phyloP scores from a whole-genome alignment of 2,113 vertebrate species.

The Anoura caudifer region DNA sequence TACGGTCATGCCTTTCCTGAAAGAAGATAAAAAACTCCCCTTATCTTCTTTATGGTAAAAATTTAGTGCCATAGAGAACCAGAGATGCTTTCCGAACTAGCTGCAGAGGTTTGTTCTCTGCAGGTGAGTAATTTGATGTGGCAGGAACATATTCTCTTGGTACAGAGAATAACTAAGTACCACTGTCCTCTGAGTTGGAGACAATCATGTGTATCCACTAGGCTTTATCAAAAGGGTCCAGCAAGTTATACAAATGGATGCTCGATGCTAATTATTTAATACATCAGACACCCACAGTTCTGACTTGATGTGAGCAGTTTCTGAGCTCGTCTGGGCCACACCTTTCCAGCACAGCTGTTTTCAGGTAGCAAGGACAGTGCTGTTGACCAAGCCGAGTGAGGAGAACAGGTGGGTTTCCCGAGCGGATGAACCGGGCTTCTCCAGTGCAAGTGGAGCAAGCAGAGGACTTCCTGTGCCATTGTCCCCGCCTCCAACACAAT shows the following conservation, averaged over 20 bases:
- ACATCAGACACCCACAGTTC: not conserved
- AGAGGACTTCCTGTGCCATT: accelerated
- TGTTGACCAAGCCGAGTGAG: accelerated
- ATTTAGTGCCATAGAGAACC: conserved; percentile 19
- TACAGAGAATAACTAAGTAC: not conserved
- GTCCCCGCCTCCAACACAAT: accelerated
- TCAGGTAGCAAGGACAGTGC: not conserved
- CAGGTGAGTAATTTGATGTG: not conserved
- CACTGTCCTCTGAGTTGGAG: not conserved
- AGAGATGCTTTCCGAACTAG: conserved; percentile 27
- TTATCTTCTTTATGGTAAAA: conserved; percentile 36
- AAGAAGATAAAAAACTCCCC: conserved; percentile 43
- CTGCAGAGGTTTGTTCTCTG: not conserved
- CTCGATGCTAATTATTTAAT: not conserved
- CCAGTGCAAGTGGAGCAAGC: not conserved
- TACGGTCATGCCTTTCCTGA: conserved; percentile 28
- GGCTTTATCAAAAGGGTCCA: not conserved
- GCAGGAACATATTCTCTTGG: not conserved
- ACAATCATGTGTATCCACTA: not conserved
- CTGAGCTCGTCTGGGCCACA: not conserved
- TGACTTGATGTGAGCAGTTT: not conserved
- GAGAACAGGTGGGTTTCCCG: too few relatives aligned
- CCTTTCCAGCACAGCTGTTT: not conserved
- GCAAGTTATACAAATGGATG: not conserved
- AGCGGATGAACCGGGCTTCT: not conserved